Evolutionary conservation across 2,888 invertebrate species (phyloP), one percentile per base, ranked within the genome.

Genomic region (Tetragnatha montana): DNA sequence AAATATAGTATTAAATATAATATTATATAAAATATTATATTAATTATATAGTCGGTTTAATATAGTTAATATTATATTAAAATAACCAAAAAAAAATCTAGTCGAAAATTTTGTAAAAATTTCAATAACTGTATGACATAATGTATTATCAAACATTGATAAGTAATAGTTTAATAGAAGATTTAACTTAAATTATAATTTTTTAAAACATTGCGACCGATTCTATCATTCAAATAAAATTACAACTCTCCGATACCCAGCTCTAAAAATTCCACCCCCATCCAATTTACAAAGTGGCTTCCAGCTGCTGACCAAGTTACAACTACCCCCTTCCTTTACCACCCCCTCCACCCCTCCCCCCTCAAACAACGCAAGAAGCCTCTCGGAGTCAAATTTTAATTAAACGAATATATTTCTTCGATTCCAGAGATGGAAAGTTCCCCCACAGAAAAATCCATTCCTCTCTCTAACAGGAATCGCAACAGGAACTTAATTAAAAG

Each of bases 331-430:
- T 70, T 7, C 19, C 19, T 17, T 3, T 14, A 6, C 47, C n/a
- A n/a, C 35, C 6, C 49, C 21, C 22, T 47, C n/a, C 14, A 6
- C 19, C 19, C 69, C 35, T 8, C 49, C 12, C 22, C 49, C n/a
- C 12, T 22, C 70, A 84, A 84, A 78, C 78, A 84, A 78, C 50
- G 50, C 75, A 70, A 78, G 71, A 50, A 22, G 51, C 74, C 74
- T 35, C 35, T 35, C 21, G 19, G 17, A 76, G 76, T 68, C 76
- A 78, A 84, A 78, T 84, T 84, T 84, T 78, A 84, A 84, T 84
- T 84, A 78, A 84, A 35, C 51, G 78, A 84, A 69, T 76, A 78
- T 84, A 84, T 84, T 83, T 83, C 83, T 84, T 84, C 84, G 84
- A 84, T 78, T 84, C 84, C 49, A 80, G 68, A 12, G 60, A 73